A percentile compares a stretch with the other conserved stretches of the same genome.
These are phyloP conservation scores for Suricata suricatta DNA, from an alignment of 2,113 vertebrate genomes.

Conservation along the genomic window DNA sequence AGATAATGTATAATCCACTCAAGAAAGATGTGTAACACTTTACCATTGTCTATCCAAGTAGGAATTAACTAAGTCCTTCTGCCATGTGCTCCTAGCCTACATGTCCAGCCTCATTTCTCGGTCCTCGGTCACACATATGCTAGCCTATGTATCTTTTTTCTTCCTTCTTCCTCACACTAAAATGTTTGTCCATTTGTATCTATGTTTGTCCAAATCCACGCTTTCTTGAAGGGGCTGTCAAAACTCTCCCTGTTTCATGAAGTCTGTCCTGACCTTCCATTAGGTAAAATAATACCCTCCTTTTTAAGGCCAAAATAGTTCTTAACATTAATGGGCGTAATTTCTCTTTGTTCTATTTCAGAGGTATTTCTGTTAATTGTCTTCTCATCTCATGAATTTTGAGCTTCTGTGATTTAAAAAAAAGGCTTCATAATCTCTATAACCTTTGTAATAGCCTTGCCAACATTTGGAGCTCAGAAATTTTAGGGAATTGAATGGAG, in stretches of 20 bases:
- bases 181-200: not conserved
- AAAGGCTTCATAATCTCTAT: not conserved
- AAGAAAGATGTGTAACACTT: not conserved
- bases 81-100: not conserved
- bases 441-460: not conserved
- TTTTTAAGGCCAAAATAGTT: not conserved
- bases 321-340: not conserved
- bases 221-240: not conserved
- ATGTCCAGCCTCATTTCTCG: not conserved
- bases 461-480: not conserved
- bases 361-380: not conserved
- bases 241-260: not conserved
- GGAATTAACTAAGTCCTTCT: not conserved
- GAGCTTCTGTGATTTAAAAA: not conserved
- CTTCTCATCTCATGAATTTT: conserved; percentile 1
- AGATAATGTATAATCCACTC: not conserved
- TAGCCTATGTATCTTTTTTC: not conserved
- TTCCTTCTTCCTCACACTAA: not conserved
- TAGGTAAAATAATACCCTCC: not conserved
- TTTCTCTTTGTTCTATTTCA: not conserved
- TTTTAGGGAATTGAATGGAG: not conserved
- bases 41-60: not conserved
- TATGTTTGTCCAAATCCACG: not conserved
- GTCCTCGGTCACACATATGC: not conserved
- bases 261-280: not conserved